These are phyloP conservation scores for Chionoecetes opilio DNA, from an alignment of 1,140 invertebrate species.

Conservation along the genomic window DNA sequence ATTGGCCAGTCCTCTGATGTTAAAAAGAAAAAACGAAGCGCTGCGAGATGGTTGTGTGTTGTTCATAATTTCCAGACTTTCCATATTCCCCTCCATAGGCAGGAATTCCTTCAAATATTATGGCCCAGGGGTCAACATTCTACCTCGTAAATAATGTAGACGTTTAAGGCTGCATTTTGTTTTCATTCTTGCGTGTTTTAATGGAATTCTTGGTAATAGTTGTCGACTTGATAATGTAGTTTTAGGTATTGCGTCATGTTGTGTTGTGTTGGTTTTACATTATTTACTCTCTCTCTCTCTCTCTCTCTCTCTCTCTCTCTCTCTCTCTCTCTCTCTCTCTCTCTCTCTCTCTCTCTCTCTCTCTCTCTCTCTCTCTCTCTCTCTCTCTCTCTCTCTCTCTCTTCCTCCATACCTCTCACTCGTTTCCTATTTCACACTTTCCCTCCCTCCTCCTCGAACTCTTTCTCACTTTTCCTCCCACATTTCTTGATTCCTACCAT, in stretches of 20 bases:
- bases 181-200: no score
- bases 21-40: no score
- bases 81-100: neutral
- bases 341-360: slow-evolving; percentile 45
- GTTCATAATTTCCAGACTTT: neutral
- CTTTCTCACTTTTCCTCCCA: neutral
- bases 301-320: slow-evolving; percentile 67
- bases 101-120: neutral
- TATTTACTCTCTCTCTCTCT: slow-evolving; percentile 23
- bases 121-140: neutral
- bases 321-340: slow-evolving; percentile 44
- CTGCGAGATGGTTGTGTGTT: neutral
- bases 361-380: neutral
- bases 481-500: neutral
- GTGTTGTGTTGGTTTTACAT: neutral
- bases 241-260: neutral
- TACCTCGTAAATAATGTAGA: neutral
- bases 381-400: neutral
- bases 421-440: neutral
- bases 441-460: neutral
- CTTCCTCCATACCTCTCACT: neutral
- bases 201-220: no score
- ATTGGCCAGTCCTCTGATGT: no score
- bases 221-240: no score
- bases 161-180: neutral